These are phyloP conservation scores for Diarsia brunnea DNA, from an alignment of 2,888 invertebrate species.

Conservation along the genomic window DNA sequence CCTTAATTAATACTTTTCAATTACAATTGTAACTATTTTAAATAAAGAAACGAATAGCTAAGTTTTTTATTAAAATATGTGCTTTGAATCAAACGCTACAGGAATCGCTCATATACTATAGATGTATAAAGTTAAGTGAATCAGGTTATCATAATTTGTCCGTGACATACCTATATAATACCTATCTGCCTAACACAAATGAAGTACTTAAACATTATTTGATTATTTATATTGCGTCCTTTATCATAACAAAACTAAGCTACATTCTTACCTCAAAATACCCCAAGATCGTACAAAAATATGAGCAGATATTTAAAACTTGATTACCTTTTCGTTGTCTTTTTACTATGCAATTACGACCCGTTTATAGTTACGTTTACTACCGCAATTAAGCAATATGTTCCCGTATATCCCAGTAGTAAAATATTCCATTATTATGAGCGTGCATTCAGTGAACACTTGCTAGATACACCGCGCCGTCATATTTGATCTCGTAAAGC, in stretches of 20 bases:
- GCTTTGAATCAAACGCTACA: background rate
- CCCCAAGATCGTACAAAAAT: background rate
- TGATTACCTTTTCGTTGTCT: background rate
- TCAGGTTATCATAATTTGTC: background rate
- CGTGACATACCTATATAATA: background rate
- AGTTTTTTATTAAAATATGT: background rate
- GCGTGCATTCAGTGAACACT: constrained; percentile 27
- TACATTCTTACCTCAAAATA: background rate
- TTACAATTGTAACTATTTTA: background rate
- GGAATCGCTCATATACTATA: background rate
- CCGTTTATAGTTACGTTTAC: constrained; percentile 30
- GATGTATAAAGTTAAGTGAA: background rate
- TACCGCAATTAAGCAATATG: constrained; percentile 19
- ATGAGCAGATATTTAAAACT: constrained; percentile 8
- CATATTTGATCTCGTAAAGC: constrained; percentile 61
- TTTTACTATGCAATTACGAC: constrained; percentile 15
- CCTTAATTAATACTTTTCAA: constrained; percentile 28
- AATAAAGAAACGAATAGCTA: background rate
- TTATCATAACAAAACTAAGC: background rate
- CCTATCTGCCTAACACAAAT: background rate
- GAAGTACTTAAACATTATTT: background rate
- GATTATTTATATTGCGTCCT: no score
- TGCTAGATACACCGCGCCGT: constrained; percentile 30
- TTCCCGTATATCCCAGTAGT: constrained; percentile 17
- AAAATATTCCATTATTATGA: constrained; percentile 41